These are phyloP conservation scores for Neomicropteryx cornuta DNA, from an alignment of 1,140 invertebrate species.

Conservation along the genomic window DNA sequence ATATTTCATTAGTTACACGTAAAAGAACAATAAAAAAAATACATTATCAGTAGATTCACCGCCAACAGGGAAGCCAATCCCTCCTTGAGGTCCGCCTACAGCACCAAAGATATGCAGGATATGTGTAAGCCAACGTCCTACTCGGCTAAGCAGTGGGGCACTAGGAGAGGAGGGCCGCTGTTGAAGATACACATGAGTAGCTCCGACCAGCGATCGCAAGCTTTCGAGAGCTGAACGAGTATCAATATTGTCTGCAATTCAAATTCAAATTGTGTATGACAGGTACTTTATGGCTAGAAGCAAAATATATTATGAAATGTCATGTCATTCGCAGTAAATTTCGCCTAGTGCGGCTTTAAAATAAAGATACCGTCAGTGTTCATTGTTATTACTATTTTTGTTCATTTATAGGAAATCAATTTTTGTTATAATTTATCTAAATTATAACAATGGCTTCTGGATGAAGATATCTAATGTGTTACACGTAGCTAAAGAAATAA, in stretches of 20 bases:
- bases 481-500: no score
- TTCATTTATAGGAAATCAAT: no score
- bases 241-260: slow-evolving; percentile 83
- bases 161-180: slow-evolving; percentile 32
- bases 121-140: slow-evolving; percentile 74
- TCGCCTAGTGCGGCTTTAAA: no score
- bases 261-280: slow-evolving; percentile 2
- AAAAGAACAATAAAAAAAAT: no score
- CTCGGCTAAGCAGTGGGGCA: slow-evolving; percentile 50
- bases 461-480: no score
- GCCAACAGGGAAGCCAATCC: slow-evolving; percentile 68
- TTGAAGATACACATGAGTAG: slow-evolving; percentile 78
- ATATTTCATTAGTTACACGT: no score
- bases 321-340: no score
- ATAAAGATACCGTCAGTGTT: no score
- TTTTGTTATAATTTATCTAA: no score
- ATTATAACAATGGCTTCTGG: no score
- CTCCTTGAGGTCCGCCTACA: slow-evolving; percentile 52
- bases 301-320: no score
- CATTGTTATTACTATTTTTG: no score
- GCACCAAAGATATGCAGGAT: slow-evolving; percentile 85
- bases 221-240: slow-evolving; percentile 75
- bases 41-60: slow-evolving; percentile 39
- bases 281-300: background rate
- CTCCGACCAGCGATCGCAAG: slow-evolving; percentile 70